phyloP scores from a whole-genome alignment of 2,888 invertebrate species.

The Hesperia comma region DNA sequence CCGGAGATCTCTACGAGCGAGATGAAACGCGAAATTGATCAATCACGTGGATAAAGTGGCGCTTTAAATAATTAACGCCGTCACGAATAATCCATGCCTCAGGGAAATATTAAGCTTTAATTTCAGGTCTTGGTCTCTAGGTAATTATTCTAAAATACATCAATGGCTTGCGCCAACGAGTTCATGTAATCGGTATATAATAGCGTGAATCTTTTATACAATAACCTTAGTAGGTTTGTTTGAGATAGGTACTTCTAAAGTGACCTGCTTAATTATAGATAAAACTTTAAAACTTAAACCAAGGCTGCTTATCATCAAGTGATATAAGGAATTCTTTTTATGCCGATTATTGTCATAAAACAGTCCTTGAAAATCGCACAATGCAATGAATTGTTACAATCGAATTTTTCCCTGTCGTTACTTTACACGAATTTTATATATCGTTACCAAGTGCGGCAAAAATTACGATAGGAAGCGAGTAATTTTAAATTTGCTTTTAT shows the following conservation, averaged over 20 bases:
- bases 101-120: conserved; percentile 36
- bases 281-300: no score
- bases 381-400: background rate
- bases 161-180: conserved; percentile 11
- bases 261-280: no score
- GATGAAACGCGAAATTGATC: conserved; percentile 36
- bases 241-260: no score
- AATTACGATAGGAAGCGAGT: conserved; percentile 32
- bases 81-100: conserved; percentile 36
- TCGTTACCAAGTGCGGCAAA: conserved; percentile 21
- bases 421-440: conserved; percentile 23
- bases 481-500: conserved; percentile 37
- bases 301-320: no score
- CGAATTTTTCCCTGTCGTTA: conserved; percentile 10
- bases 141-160: conserved; percentile 33
- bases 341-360: no score
- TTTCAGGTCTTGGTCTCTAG: conserved; percentile 36
- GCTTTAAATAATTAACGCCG: conserved; percentile 38
- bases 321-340: no score
- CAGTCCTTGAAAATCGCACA: background rate
- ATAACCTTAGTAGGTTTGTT: no score
- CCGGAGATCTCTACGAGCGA: conserved; percentile 30
- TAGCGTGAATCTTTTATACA: conserved; percentile 12
- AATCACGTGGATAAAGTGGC: conserved; percentile 36
- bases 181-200: conserved; percentile 6